Evolutionary conservation across 2,113 vertebrate species (phyloP).

Genomic region (Lophura nycthemera): DNA sequence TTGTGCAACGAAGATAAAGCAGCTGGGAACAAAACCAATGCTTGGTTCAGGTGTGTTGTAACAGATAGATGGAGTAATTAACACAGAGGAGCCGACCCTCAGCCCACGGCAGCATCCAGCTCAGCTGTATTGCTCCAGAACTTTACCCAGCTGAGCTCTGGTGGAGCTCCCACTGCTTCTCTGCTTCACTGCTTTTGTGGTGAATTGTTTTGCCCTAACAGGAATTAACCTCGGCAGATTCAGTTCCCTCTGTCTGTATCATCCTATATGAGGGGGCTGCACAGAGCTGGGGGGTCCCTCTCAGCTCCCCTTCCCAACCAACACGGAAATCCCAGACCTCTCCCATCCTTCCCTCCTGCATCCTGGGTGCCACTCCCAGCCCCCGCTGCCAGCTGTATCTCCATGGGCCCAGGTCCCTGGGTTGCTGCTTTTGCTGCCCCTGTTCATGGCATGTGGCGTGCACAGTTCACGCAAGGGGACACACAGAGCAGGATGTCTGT

Average conservation of each 20-base stretch:
- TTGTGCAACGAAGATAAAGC: not conserved
- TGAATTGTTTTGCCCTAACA: not conserved
- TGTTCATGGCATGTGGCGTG: not conserved
- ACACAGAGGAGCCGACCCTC: not conserved
- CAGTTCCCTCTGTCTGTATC: not conserved
- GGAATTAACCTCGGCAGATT: not conserved
- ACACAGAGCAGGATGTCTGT: not conserved
- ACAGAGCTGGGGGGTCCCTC: not conserved
- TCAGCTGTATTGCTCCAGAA: not conserved
- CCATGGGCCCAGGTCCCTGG: accelerated
- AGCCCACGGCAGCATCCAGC: not conserved
- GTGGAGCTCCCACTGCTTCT: not conserved
- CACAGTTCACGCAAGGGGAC: not conserved
- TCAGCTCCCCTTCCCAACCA: not conserved
- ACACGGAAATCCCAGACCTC: not conserved
- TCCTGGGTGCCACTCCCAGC: not conserved
- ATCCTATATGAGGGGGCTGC: not conserved
- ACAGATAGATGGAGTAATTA: not conserved
- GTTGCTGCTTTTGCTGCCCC: not conserved
- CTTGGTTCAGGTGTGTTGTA: not conserved
- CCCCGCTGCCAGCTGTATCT: not conserved
- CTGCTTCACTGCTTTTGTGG: not conserved
- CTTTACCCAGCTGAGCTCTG: not conserved
- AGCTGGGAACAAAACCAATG: not conserved
- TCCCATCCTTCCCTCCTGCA: too few relatives aligned